A percentile compares a stretch with the other conserved stretches of the same genome.
These are phyloP conservation scores for Tetrapedia diversipes DNA, from an alignment of 2,888 invertebrate species.

Conservation along the genomic window DNA sequence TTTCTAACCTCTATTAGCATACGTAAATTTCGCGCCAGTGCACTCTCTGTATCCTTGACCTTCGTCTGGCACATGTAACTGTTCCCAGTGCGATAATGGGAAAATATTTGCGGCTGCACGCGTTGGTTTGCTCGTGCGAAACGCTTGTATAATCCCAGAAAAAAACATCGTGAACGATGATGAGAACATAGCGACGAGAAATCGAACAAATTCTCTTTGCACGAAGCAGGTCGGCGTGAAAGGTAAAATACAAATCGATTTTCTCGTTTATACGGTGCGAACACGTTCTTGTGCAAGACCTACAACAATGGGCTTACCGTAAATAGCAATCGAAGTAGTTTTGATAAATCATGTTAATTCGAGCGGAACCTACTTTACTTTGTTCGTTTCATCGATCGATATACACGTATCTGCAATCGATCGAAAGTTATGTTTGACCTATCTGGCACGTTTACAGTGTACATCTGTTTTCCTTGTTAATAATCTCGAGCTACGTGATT, in stretches of 20 bases:
- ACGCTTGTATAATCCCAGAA: slow-evolving; percentile 1
- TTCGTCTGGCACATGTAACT: slow-evolving; percentile 1
- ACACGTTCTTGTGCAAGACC: slow-evolving; percentile 36
- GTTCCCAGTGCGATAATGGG: not conserved
- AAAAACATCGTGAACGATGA: not conserved
- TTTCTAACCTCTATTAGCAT: not conserved
- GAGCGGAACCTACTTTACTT: not conserved
- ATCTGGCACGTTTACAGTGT: not conserved
- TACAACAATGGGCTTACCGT: slow-evolving; percentile 31
- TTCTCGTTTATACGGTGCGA: slow-evolving; percentile 26
- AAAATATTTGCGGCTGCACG: not conserved
- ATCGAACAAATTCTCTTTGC: slow-evolving; percentile 33
- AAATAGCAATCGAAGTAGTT: slow-evolving; percentile 16
- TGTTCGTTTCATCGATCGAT: not conserved
- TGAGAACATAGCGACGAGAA: slow-evolving; percentile 22
- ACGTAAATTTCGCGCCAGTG: slow-evolving; percentile 8
- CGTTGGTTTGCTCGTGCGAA: not conserved
- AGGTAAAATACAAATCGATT: slow-evolving; percentile 48
- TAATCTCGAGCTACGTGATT: not conserved
- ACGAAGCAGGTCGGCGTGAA: slow-evolving; percentile 27
- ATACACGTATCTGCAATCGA: slow-evolving; percentile 3
- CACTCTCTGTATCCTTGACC: not conserved
- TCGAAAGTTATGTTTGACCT: not conserved
- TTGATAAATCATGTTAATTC: slow-evolving; percentile 34
- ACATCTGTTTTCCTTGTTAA: slow-evolving; percentile 4